Base-by-base conservation (phyloP, 2,888 invertebrate species). In the Coronaproctus castanopsis region DNA sequence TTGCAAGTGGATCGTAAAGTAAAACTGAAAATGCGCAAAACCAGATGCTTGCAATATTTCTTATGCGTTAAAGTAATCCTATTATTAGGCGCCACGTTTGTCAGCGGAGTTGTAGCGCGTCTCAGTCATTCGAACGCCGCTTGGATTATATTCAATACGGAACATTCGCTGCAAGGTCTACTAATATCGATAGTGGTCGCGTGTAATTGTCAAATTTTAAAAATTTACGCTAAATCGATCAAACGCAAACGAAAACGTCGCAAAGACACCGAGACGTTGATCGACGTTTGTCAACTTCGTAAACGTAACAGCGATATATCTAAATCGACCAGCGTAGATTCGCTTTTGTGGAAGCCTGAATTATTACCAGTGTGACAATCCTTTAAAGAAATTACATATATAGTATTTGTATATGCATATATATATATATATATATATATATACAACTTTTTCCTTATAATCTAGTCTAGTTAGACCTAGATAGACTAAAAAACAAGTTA, bases 1-100 rank as follows among this genome's bases (percentile, higher is more conserved):
- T 76, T 79, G 74, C 78, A 79, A 66, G 70, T 78, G 62, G 78
- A 79, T 64, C 72, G 76, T 62, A 75, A 77, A 66, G 74, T 77
- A 52, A 75, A 78, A 52, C 77, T 78, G 66, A 79, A 78, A 69
- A 76, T 80, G 76, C 75, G 76, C 58, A 73, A 76, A 64, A 74
- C 78, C 64, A 73, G 79, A 63, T 73, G 76, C 48, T 70, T 80
- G 61, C 80, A 80, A 24, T 54, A 61, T 36, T 57, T 59, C 57
- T 59, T 65, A 22, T 65, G 63, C 57, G 63, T 62, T 51, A 65
- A 65, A 55, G 57, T 65, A 55, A 63, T 64, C 50, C 60, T 63
- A 52, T 59, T 63, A 8, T 53, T 65, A 51, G 62, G 63, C 21
- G 50, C 61, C 8, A 62, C 65, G 52, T 64, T 65, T 55, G 62